Evolutionary conservation across 2,113 vertebrate species (phyloP), one percentile per base, ranked within the genome.

Genomic region (mouse (Mus musculus)): DNA sequence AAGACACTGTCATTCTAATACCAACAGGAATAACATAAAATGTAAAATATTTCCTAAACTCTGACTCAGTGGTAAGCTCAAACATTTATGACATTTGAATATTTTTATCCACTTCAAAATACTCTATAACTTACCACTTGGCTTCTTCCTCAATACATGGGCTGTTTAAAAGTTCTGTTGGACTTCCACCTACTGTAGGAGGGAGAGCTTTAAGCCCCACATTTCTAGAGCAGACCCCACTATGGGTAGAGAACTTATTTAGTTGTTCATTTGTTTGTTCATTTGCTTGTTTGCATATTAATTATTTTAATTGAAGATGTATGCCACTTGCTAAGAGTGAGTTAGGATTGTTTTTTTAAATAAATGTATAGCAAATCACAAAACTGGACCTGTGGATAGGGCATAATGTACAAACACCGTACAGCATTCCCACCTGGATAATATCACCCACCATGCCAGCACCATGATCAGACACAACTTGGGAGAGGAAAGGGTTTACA

Each of bases 31-130:
- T 36, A 36, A 36, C 30, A 87, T 36, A 69, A 87, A 52, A n/a
- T 33, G 20, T 49, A 59, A 49, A 52, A 16, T n/a, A 56, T 42
- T 52, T 30, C 39, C 54, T 56, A 88, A 88, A 63, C 63, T 96
- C 20, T 95, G 76, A 30, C 61, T 91, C 17, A 46, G 11, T 56
- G 30, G 3, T 36, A 76, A 76, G 63, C 4, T 91, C 61, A 69
- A 12, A 72, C 54, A 52, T 52, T 72, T 77, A 77, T 76, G 11
- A 52, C 28, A 10, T 49, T 46, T 81, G 17, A 89, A 75, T 59
- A 85, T 61, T 82, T 94, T 71, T 49, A 78, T 73, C 88, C 14
- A 77, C 22, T 72, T 71, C 26, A 93, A 56, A 94, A n/a, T 76
- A 52, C 10, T 91, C 88, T 84, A 7, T 46, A 88, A 42, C 91